phyloP scores from a whole-genome alignment of 2,888 invertebrate genomes.

The Belgica antarctica region DNA sequence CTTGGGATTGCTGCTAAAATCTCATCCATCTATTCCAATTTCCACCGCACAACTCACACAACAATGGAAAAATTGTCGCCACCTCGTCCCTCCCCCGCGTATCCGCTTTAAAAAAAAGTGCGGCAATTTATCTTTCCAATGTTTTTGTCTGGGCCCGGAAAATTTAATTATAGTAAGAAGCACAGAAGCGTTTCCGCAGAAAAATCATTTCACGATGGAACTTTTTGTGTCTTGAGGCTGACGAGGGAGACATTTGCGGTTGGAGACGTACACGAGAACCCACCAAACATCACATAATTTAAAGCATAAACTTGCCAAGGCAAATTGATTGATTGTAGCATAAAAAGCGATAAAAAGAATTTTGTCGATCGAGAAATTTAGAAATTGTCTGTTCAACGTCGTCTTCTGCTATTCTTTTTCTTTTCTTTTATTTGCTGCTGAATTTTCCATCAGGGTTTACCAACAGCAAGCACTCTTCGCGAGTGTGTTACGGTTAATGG shows the following conservation, averaged over 20 bases:
- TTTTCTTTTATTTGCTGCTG: neutral
- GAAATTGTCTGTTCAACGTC: too few species aligned
- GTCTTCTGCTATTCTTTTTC: neutral
- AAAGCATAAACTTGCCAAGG: slow-evolving; percentile 18
- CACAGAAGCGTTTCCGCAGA: neutral
- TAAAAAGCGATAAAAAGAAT: neutral
- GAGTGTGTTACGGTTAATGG: neutral
- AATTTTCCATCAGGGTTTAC: neutral
- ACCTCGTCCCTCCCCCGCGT: neutral
- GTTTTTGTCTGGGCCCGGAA: slow-evolving; percentile 4
- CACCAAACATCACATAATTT: slow-evolving; percentile 24
- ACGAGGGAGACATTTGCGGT: neutral
- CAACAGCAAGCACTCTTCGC: too few species aligned
- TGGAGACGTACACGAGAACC: neutral
- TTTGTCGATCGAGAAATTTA: neutral
- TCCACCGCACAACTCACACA: neutral
- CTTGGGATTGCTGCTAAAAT: neutral
- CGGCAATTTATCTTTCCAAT: slow-evolving; percentile 14
- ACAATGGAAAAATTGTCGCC: neutral
- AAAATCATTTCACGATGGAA: slow-evolving; percentile 9
- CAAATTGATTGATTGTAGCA: slow-evolving; percentile 32
- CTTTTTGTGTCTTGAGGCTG: too few species aligned
- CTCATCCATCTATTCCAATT: slow-evolving; percentile 7
- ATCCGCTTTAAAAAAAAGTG: neutral
- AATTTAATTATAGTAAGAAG: slow-evolving; percentile 21